phyloP scores from a whole-genome alignment of 2,113 vertebrate species.

The Micronycteris hirsuta region DNA sequence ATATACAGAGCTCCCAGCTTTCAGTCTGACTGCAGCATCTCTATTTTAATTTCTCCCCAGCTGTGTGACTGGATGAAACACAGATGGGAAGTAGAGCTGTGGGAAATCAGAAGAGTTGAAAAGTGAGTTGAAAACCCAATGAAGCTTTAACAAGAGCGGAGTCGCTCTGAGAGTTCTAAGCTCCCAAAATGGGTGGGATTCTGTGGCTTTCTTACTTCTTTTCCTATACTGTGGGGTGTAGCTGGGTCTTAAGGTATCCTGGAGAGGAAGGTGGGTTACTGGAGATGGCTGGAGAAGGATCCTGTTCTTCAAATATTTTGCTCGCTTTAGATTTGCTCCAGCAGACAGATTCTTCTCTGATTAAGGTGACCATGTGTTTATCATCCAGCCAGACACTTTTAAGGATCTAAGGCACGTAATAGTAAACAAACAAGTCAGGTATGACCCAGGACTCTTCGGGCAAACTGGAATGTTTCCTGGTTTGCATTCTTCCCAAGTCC shows the following conservation, averaged over 20 bases:
- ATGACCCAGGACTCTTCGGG: background rate
- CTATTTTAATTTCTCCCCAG: slow-evolving; percentile 65
- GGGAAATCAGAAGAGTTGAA: slow-evolving; percentile 62
- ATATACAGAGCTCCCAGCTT: slow-evolving; percentile 5
- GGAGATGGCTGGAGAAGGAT: background rate
- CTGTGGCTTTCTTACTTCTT: slow-evolving; percentile 7
- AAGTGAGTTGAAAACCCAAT: slow-evolving; percentile 57
- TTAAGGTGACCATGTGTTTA: background rate
- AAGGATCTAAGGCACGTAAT: background rate
- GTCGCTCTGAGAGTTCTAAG: background rate
- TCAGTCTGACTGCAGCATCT: slow-evolving; percentile 16
- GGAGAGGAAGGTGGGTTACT: background rate
- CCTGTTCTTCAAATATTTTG: background rate
- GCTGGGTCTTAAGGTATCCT: background rate
- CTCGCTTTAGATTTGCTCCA: background rate
- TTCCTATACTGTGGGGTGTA: background rate
- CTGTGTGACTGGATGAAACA: slow-evolving; percentile 56
- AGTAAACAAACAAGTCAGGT: background rate
- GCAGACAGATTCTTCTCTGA: background rate
- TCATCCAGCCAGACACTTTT: background rate
- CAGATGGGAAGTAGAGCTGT: slow-evolving; percentile 54
- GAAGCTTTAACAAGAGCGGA: slow-evolving; percentile 43
- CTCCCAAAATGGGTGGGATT: slow-evolving; percentile 1
- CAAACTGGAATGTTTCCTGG: background rate
- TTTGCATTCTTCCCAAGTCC: background rate